Percentiles rank a stretch among this genome's conserved stretches.
These are phyloP conservation scores for Hyperoplus immaculatus DNA, from an alignment of 2,797 vertebrate species.

Conservation along the genomic window DNA sequence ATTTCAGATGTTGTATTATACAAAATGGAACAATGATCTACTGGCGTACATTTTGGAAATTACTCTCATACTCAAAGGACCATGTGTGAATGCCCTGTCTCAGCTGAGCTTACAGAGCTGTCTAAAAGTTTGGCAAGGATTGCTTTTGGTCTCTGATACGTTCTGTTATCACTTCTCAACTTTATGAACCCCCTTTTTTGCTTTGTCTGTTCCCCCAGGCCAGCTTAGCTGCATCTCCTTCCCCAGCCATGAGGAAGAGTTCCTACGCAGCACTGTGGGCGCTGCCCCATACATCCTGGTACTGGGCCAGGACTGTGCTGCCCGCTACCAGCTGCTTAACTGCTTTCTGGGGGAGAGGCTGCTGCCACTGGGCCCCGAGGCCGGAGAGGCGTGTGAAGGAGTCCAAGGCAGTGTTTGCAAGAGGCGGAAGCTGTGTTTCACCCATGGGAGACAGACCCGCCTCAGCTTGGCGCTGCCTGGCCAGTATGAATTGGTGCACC, in stretches of 20 bases:
- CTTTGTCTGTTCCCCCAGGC: conserved; percentile 71
- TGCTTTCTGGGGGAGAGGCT: conserved; percentile 91
- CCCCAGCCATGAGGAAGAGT: conserved; percentile 92
- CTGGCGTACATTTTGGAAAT: conserved; percentile 15
- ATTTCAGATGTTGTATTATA: conserved; percentile 1
- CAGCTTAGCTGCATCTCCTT: conserved; percentile 92
- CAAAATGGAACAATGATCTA: neutral
- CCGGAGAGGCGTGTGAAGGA: conserved; percentile 79
- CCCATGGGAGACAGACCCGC: conserved; percentile 90
- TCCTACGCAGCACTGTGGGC: conserved; percentile 87
- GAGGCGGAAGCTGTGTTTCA: conserved; percentile 92
- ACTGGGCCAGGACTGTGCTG: conserved; percentile 93
- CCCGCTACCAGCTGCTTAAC: conserved; percentile 93
- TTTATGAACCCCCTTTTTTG: neutral
- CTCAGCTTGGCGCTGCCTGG: conserved; percentile 93
- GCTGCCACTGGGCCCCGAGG: conserved; percentile 86
- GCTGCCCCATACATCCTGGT: conserved; percentile 92
- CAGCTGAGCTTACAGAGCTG: neutral
- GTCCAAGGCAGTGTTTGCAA: conserved; percentile 86
- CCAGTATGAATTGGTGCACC: conserved; percentile 96
- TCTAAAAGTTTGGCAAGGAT: neutral
- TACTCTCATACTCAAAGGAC: neutral
- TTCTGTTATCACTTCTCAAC: neutral
- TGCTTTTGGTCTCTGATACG: neutral
- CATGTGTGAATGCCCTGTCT: neutral